These are phyloP conservation scores for Pectinophora gossypiella DNA, from an alignment of 1,140 invertebrate genomes.

Conservation along the genomic window DNA sequence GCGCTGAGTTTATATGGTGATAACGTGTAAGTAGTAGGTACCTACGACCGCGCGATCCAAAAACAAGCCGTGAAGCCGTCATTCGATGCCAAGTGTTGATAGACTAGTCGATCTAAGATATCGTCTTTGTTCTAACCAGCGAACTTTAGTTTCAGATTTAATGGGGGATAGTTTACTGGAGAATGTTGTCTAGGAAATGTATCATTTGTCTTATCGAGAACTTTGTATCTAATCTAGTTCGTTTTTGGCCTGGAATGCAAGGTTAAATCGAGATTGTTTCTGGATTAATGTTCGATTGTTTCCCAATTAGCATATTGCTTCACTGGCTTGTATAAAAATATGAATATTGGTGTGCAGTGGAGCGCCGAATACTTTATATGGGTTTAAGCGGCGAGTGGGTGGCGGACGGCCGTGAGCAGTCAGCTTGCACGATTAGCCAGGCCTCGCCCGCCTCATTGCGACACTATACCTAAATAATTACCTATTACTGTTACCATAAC, in stretches of 20 bases:
- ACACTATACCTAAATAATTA: constrained; percentile 51
- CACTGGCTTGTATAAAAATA: constrained; percentile 51
- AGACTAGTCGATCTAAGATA: constrained; percentile 22
- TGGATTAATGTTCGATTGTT: constrained; percentile 26
- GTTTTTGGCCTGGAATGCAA: too few relatives aligned
- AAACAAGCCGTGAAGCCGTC: constrained; percentile 4
- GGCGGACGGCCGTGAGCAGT: constrained; percentile 61
- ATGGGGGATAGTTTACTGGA: not conserved
- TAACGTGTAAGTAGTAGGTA: too few relatives aligned
- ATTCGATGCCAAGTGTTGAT: constrained; percentile 29
- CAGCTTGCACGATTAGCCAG: constrained; percentile 48
- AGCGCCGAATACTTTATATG: constrained; percentile 61
- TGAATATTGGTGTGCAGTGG: constrained; percentile 51
- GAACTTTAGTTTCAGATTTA: not conserved
- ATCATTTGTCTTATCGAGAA: too few relatives aligned
- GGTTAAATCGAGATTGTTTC: not conserved
- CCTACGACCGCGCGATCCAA: constrained; percentile 5
- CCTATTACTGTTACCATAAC: constrained; percentile 43
- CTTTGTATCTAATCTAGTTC: too few relatives aligned
- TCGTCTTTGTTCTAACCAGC: not conserved
- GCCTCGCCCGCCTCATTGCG: constrained; percentile 47
- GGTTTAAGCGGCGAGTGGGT: constrained; percentile 63
- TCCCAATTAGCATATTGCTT: constrained; percentile 44
- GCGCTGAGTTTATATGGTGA: not conserved
- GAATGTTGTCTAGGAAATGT: too few relatives aligned